Conservation (phyloP, 2,113 vertebrate species). For the Tympanuchus pallidicinctus region DNA sequence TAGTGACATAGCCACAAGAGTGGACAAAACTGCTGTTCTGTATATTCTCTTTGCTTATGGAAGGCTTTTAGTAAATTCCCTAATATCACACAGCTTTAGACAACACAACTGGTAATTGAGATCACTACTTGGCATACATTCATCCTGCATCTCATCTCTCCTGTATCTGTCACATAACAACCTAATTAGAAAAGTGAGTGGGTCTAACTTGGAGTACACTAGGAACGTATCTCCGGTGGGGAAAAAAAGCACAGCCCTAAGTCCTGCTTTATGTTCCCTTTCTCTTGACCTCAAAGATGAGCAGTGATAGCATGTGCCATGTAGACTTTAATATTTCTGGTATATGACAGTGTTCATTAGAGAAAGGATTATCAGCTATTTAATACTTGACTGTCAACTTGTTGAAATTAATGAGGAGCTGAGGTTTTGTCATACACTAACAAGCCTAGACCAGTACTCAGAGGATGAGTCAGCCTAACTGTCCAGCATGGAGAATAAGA, state of each 20-base stretch:
- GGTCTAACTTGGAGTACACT: slow-evolving; percentile 22
- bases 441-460: slow-evolving; percentile 41
- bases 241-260: background rate
- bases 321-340: background rate
- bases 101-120: slow-evolving; percentile 33
- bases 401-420: slow-evolving; percentile 37
- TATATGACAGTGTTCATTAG: background rate
- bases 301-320: background rate
- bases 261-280: background rate
- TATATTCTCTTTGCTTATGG: background rate
- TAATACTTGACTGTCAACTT: slow-evolving; percentile 18
- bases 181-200: slow-evolving; percentile 64
- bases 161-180: slow-evolving; percentile 29
- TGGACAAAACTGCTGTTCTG: slow-evolving; percentile 11
- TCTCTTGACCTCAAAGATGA: background rate
- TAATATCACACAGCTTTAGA: slow-evolving; percentile 44
- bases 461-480: slow-evolving; percentile 10
- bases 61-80: slow-evolving; percentile 55
- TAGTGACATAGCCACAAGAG: background rate
- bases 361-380: slow-evolving; percentile 19
- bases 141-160: slow-evolving; percentile 47
- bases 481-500: background rate
- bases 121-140: slow-evolving; percentile 41
- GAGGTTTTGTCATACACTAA: background rate
- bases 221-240: background rate